phyloP scores from a whole-genome alignment of 2,113 vertebrate genomes.

The Dipodomys spectabilis region DNA sequence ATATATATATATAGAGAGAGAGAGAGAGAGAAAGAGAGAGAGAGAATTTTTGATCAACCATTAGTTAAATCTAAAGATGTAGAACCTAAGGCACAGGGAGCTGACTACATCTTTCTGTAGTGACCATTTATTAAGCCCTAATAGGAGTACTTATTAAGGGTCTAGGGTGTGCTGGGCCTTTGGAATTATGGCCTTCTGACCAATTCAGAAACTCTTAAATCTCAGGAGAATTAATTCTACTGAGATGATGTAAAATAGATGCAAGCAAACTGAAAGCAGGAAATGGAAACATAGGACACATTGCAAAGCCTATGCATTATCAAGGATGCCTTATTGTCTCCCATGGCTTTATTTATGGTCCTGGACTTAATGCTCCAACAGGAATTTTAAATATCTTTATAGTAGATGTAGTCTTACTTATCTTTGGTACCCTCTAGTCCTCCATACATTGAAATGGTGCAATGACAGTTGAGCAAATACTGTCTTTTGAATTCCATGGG shows the following conservation, averaged over 20 bases:
- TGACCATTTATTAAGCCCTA: not conserved
- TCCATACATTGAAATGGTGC: not conserved
- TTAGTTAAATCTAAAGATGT: not conserved
- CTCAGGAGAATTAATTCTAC: conserved; percentile 18
- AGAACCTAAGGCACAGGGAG: not conserved
- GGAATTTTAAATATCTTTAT: not conserved
- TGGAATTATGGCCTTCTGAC: not conserved
- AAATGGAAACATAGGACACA: conserved; percentile 41
- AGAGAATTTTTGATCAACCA: not conserved
- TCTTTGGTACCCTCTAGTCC: not conserved
- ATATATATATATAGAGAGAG: too few species aligned
- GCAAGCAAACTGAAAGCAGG: not conserved
- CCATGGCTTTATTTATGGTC: not conserved
- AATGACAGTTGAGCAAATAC: not conserved
- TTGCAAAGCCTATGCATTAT: not conserved
- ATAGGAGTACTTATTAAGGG: not conserved
- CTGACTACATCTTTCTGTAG: not conserved
- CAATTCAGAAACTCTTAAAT: conserved; percentile 30
- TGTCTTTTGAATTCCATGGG: not conserved
- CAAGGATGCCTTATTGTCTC: not conserved
- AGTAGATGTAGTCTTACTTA: not conserved
- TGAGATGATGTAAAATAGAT: not conserved
- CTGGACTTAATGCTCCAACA: not conserved
- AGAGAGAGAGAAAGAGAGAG: too few species aligned
- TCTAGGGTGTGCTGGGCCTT: not conserved